Evolutionary conservation across 2,888 invertebrate species (phyloP).

Genomic region (Acanthoscelides obtectus): DNA sequence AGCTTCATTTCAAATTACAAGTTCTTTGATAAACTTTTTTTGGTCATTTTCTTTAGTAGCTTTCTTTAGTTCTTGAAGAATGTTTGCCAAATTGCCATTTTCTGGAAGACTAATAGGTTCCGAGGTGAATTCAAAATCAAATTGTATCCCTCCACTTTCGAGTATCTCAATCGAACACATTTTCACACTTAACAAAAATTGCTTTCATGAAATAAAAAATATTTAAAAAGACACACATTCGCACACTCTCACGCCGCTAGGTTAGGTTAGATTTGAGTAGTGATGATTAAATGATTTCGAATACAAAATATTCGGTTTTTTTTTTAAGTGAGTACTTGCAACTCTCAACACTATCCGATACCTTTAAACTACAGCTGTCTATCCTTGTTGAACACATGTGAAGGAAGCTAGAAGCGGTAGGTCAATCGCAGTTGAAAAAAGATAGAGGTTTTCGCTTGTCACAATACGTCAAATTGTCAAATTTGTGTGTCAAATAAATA

Average conservation of each 20-base stretch:
- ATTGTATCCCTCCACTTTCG: conserved; percentile 6
- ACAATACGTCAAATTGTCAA: not conserved
- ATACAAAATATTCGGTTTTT: too few relatives aligned
- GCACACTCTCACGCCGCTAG: too few relatives aligned
- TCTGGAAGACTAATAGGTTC: conserved; percentile 9
- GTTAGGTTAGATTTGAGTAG: too few relatives aligned
- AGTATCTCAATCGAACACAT: conserved; percentile 10
- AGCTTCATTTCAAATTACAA: conserved; percentile 16
- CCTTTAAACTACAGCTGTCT: not conserved
- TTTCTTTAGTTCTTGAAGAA: conserved; percentile 10
- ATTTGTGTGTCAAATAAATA: not conserved
- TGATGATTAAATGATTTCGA: too few relatives aligned
- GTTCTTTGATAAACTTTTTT: conserved; percentile 17
- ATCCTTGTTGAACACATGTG: not conserved
- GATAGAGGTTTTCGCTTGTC: not conserved
- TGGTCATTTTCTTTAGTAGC: conserved; percentile 17
- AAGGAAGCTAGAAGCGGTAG: not conserved
- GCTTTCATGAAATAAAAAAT: not conserved
- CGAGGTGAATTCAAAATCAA: conserved; percentile 10
- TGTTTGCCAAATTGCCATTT: conserved; percentile 12
- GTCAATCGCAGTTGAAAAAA: not conserved
- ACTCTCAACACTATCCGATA: not conserved
- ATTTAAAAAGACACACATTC: too few relatives aligned
- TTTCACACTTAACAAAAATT: not conserved
- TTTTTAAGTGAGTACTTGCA: too few relatives aligned